Base-by-base conservation (phyloP, 2,888 invertebrate genomes). In the Flexamia atlantica region DNA sequence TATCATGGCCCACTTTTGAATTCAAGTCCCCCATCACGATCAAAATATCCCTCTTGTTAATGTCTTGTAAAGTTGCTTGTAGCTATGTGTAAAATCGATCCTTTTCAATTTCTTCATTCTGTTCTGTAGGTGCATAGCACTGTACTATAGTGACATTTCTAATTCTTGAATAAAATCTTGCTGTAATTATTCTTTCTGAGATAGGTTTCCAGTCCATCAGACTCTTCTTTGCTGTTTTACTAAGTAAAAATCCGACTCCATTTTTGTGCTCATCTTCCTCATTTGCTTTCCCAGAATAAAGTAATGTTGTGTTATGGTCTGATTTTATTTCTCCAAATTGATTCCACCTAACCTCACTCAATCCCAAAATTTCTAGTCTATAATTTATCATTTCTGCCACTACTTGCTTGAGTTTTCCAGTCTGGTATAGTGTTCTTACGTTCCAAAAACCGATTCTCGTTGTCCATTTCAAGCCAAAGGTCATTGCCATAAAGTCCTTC, bases 1-100 rank as follows among this genome's bases (percentile, higher is more conserved):
- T 60, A 9, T 32, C 32, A 64, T 12, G 0, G 4, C 32, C 57
- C 3, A 64, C 25, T 36, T 81, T 81, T 60, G 81, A 10, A 81
- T 81, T 81, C n/a, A 81, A 64, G 20, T 81, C 81, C 7, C 81
- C 81, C 81, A 81, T 81, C n/a, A 81, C 10, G n/a, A 81, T 60
- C 20, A 81, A 36, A 20, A 81, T 81, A 81, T 60, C 81, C 64
- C 60, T 57, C 25, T 50, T 28, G n/a, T 60, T 81, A 10, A 81
- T 23, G 1, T 5, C 53, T 14, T 36, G 5, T 30, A 81, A 9
- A 14, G 36, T 30, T 60, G 4, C 12, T 60, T 81, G 28, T 20
- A 81, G 64, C 23, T 32, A n/a, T 28, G 46, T 12, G n/a, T 81
- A 81, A 32, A 81, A 81, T 1, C n/a, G 36, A 9, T 81, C 36